Percentiles rank a stretch among this genome's conserved stretches.
Evolutionary conservation across 2,797 vertebrate species (phyloP).

Genomic region (Peromyscus aztecus): DNA sequence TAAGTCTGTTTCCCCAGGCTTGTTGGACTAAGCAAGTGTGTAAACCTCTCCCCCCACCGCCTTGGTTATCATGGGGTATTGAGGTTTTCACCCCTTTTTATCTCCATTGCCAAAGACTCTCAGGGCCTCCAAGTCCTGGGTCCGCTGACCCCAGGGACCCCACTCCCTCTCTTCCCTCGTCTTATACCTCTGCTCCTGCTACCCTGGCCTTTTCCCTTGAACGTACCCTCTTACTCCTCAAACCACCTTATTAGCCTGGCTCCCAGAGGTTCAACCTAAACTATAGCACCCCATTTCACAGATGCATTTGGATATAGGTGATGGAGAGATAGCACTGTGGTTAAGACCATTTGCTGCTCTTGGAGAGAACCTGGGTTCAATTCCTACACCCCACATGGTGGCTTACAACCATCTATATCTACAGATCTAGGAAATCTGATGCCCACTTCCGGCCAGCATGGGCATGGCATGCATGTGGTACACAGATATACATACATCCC

Average conservation of each 20-base stretch:
- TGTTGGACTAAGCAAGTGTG: not conserved
- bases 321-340: not conserved
- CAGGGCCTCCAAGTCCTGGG: not conserved
- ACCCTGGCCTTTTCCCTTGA: not conserved
- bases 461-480: not conserved
- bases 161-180: not conserved
- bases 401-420: not conserved
- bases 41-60: not conserved
- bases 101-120: not conserved
- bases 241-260: not conserved
- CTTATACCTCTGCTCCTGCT: not conserved
- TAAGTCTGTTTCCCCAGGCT: not conserved
- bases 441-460: not conserved
- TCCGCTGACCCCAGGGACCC: not conserved
- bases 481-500: not conserved
- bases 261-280: not conserved
- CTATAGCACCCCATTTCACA: not conserved
- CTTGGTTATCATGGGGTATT: not conserved
- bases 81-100: not conserved
- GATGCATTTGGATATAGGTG: not conserved
- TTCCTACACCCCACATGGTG: not conserved
- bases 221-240: not conserved
- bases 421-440: not conserved
- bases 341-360: not conserved
- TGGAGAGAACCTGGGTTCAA: not conserved